Percentiles rank a stretch among this genome's conserved stretches.
Conservation (phyloP, 2,888 invertebrate species). For the Xestia ashworthii region DNA sequence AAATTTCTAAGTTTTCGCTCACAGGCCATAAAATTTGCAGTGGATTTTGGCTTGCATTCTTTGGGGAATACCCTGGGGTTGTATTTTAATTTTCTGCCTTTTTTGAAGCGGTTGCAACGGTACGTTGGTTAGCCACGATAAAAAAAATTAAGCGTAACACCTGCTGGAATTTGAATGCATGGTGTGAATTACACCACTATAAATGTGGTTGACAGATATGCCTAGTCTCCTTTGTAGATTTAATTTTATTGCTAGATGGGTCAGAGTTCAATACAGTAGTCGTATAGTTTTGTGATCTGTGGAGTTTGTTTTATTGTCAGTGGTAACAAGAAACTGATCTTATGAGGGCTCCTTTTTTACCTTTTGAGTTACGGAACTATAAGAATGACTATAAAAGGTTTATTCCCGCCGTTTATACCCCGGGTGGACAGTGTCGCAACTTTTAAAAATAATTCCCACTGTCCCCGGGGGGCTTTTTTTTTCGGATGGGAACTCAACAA, state of each 20-base stretch:
- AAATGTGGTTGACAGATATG: conserved; percentile 7
- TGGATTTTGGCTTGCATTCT: conserved; percentile 49
- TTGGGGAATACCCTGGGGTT: conserved; percentile 55
- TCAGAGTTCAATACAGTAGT: too few relatives aligned
- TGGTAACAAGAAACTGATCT: too few relatives aligned
- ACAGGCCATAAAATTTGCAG: conserved; percentile 40
- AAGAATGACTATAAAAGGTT: too few relatives aligned
- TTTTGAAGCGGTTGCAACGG: conserved; percentile 55
- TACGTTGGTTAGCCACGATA: conserved; percentile 34
- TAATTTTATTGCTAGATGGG: background rate
- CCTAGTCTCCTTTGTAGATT: background rate
- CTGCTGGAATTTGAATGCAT: conserved; percentile 8
- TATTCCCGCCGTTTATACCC: too few relatives aligned
- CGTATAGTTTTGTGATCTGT: background rate
- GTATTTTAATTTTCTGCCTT: conserved; percentile 65
- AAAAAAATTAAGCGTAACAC: conserved; percentile 40
- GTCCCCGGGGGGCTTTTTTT: too few relatives aligned
- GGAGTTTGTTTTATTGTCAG: too few relatives aligned
- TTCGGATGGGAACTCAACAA: too few relatives aligned
- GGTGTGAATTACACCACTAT: conserved; percentile 10
- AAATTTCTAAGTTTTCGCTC: conserved; percentile 30
- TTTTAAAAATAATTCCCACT: too few relatives aligned
- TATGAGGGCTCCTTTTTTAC: too few relatives aligned
- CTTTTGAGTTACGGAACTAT: too few relatives aligned
- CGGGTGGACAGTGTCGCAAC: too few relatives aligned